Percentiles rank a stretch among this genome's conserved stretches.
Evolutionary conservation across 2,797 vertebrate species (phyloP).

Genomic region (Stomatorhinus walkeri): DNA sequence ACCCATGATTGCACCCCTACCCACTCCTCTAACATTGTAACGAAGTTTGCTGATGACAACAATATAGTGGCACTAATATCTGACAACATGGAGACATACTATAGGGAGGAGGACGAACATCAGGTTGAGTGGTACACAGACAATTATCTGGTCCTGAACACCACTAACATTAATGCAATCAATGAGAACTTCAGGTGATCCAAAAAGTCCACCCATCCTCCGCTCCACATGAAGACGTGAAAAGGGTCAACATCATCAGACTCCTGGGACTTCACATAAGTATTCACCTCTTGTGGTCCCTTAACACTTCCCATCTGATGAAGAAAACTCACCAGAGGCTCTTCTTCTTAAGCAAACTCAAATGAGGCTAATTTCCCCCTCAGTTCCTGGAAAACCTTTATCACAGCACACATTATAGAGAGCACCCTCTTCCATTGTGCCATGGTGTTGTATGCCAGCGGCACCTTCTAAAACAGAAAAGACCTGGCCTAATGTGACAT

Average conservation of each 20-base stretch:
- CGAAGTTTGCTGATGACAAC: background rate
- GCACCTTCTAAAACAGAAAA: background rate
- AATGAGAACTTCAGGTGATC: background rate
- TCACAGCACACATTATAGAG: background rate
- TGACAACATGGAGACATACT: background rate
- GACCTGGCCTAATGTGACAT: background rate
- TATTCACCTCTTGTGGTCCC: background rate
- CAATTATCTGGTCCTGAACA: background rate
- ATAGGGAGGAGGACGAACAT: background rate
- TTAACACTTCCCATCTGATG: background rate
- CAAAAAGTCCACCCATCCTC: background rate
- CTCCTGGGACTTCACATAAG: background rate
- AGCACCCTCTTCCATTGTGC: background rate
- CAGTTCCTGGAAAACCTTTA: background rate
- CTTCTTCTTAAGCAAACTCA: background rate
- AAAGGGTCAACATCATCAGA: background rate
- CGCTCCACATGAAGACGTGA: background rate
- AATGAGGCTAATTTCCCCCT: background rate
- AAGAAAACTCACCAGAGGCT: background rate
- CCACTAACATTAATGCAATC: background rate
- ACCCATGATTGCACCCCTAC: background rate
- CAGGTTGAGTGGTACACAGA: background rate
- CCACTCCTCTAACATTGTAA: background rate
- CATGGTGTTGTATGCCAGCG: background rate
- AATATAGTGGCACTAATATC: background rate